Evolutionary conservation across 2,797 vertebrate genomes (phyloP), one percentile per base, ranked within the genome.

Genomic region (Acipenser transmontanus): DNA sequence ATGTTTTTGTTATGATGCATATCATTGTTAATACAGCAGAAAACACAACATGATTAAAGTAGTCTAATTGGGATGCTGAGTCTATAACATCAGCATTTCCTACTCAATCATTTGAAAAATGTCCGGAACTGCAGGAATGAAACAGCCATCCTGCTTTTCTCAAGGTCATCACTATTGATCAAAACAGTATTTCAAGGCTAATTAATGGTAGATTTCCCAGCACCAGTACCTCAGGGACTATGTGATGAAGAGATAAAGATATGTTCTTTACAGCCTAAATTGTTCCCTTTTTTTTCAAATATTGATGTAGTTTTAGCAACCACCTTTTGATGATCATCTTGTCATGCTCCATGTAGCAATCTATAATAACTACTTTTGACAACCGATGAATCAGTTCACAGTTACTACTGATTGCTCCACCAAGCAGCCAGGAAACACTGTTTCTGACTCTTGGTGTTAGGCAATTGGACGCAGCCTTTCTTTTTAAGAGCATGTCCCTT

Each of bases 321-420:
- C 34, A 34, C n/a, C 1, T 5, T 57, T 11, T 13, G 14, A 6
- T 11, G 54, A 13, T 49, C n/a, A 8, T 5, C 61, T 20, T 47
- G 14, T 51, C 54, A 61, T 17, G 54, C 17, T 60, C 61, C 10
- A 13, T 13, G 62, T 63, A 49, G 62, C 49, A 64, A 64, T 69
- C 62, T 57, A 60, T 52, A 48, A n/a, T n/a, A 13, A 11, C 14
- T n/a, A 57, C 12, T 57, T 57, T n/a, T 57, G 12, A 11, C 12
- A 57, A 7, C 54, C 54, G 11, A n/a, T 57, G 54, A 11, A n/a
- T n/a, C 54, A 57, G 14, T 9, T 13, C 54, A 57, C 54, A 57
- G 54, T 57, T 57, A 13, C 54, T n/a, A 11, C 2, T 11, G 12
- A n/a, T 13, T 57, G 11, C 6, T 57, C 9, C 14, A 57, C 12